These are phyloP conservation scores for Troides helena DNA, from an alignment of 2,888 invertebrate genomes.

Conservation along the genomic window DNA sequence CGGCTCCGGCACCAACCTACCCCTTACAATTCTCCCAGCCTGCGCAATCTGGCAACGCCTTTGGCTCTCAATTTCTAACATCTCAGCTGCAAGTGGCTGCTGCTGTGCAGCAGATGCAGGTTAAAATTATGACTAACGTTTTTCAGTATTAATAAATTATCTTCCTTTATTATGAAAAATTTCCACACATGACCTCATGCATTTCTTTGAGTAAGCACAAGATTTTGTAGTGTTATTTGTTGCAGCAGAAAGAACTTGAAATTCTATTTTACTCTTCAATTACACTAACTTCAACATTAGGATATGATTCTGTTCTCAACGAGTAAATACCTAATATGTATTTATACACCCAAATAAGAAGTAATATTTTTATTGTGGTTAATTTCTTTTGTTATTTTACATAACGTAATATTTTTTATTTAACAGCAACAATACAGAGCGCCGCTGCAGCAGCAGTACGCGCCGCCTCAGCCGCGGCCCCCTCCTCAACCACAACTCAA, in stretches of 20 bases:
- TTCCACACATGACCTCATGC: no score
- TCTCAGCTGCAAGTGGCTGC: slow-evolving; percentile 73
- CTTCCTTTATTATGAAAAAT: no score
- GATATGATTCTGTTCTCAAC: no score
- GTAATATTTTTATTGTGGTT: neutral
- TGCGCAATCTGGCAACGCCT: slow-evolving; percentile 72
- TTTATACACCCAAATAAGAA: neutral
- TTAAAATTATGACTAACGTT: slow-evolving; percentile 30
- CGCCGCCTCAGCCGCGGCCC: slow-evolving; percentile 60
- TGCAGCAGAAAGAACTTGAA: no score
- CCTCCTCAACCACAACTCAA: slow-evolving; percentile 74
- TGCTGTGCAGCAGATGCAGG: slow-evolving; percentile 77
- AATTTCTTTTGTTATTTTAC: neutral
- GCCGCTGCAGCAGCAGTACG: slow-evolving; percentile 72
- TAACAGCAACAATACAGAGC: slow-evolving; percentile 71
- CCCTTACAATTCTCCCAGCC: slow-evolving; percentile 83
- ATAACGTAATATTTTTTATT: neutral
- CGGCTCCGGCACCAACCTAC: slow-evolving; percentile 82
- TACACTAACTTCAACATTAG: no score
- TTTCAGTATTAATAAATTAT: neutral
- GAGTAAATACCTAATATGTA: no score
- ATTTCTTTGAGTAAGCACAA: no score
- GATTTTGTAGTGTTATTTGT: no score
- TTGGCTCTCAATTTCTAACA: slow-evolving; percentile 70
- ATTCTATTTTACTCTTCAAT: no score